phyloP scores from a whole-genome alignment of 2,797 vertebrate species.

The Chloroceryle inda region DNA sequence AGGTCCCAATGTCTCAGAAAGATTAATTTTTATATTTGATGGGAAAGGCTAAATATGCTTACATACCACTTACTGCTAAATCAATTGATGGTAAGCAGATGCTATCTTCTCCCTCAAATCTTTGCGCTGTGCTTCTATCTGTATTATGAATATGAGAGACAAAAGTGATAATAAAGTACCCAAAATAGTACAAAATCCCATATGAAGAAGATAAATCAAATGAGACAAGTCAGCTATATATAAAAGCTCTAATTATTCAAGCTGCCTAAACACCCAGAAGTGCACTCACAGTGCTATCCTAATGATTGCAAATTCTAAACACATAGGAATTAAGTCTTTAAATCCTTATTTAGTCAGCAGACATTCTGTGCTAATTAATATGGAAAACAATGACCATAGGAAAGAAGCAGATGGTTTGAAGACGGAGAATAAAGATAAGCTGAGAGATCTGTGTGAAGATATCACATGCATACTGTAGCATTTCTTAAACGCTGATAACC shows the following conservation, averaged over 20 bases:
- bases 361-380: conserved; percentile 44
- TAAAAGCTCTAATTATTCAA: conserved; percentile 67
- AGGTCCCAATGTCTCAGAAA: background rate
- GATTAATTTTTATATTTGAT: background rate
- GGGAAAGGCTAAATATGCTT: conserved; percentile 24
- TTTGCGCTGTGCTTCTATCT: background rate
- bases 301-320: conserved; percentile 58
- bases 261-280: conserved; percentile 67
- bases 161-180: conserved; percentile 43
- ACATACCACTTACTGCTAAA: background rate
- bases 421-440: background rate
- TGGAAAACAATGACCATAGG: conserved; percentile 47
- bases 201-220: conserved; percentile 57
- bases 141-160: conserved; percentile 1
- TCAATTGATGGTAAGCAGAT: conserved; percentile 27
- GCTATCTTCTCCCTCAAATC: background rate
- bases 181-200: conserved; percentile 56
- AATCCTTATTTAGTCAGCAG: conserved; percentile 50
- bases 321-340: conserved; percentile 53
- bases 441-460: background rate
- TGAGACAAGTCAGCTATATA: conserved; percentile 67
- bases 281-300: conserved; percentile 49
- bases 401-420: conserved; percentile 49
- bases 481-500: conserved; percentile 5
- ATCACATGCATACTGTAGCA: background rate